Conservation (phyloP, 1,140 invertebrate species). For the Hirudo medicinalis region DNA sequence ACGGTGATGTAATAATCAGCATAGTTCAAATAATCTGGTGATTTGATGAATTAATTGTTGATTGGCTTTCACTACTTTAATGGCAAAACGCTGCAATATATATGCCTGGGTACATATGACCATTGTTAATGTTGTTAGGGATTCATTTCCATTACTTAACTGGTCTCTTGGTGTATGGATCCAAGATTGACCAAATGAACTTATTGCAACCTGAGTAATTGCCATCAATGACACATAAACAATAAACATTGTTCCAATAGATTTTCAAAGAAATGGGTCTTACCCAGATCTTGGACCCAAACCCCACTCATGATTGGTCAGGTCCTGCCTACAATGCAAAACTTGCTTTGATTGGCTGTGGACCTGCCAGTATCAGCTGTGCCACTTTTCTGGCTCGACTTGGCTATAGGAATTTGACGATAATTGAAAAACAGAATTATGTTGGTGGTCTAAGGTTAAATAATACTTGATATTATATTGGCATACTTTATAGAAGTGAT, state of each 20-base stretch:
- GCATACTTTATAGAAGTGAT: no score
- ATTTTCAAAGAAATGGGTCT: conserved; percentile 86
- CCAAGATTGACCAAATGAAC: no score
- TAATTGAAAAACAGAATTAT: conserved; percentile 78
- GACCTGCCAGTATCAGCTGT: conserved; percentile 90
- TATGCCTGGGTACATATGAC: no score
- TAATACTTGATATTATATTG: neutral
- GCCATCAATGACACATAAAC: no score
- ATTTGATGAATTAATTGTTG: no score
- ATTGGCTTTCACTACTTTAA: no score
- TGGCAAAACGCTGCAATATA: no score
- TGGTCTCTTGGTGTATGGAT: no score
- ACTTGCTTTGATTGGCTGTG: conserved; percentile 81
- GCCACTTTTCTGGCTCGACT: conserved; percentile 83
- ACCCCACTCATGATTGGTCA: conserved; percentile 39
- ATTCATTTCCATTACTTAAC: no score
- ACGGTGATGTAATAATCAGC: neutral
- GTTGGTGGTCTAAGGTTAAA: conserved; percentile 70
- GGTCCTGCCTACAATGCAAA: conserved; percentile 50
- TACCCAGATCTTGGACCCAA: conserved; percentile 64
- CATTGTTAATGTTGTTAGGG: no score
- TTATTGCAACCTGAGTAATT: no score
- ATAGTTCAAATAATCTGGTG: no score
- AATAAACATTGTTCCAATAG: conserved; percentile 38
- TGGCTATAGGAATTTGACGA: conserved; percentile 76